A percentile compares a stretch with the other conserved stretches of the same genome.
phyloP scores from a whole-genome alignment of 2,888 invertebrate species.

The Drosophila algonquin region DNA sequence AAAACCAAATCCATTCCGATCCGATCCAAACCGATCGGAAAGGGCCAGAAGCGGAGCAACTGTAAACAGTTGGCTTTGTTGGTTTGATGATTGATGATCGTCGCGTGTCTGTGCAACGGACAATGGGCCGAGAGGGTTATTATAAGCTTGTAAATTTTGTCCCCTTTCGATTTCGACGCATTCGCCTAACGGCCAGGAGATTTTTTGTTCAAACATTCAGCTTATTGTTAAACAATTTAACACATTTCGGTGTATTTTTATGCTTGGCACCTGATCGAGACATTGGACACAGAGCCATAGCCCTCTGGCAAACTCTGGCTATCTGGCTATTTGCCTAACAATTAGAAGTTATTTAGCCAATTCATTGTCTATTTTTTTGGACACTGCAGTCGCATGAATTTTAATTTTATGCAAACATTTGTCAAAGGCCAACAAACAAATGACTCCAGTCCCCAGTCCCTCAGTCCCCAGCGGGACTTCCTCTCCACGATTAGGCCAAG shows the following conservation, averaged over 20 bases:
- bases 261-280: constrained; percentile 25
- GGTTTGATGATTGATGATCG: constrained; percentile 71
- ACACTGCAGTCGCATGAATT: constrained; percentile 67
- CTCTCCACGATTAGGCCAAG: constrained; percentile 26
- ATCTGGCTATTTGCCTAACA: constrained; percentile 67
- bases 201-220: constrained; percentile 45
- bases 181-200: constrained; percentile 37
- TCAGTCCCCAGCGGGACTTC: neutral
- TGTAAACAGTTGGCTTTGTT: constrained; percentile 46
- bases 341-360: constrained; percentile 72
- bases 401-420: constrained; percentile 71
- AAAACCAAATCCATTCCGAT: constrained; percentile 9
- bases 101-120: constrained; percentile 54
- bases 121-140: constrained; percentile 23
- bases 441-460: neutral
- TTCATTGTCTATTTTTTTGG: constrained; percentile 58
- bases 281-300: neutral
- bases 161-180: constrained; percentile 68
- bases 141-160: constrained; percentile 60
- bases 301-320: constrained; percentile 39
- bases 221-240: constrained; percentile 65
- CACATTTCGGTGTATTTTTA: constrained; percentile 54
- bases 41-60: constrained; percentile 35
- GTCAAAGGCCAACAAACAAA: constrained; percentile 48
- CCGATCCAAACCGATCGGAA: neutral